Evolutionary conservation across 1,140 invertebrate genomes (phyloP).

Genomic region (Drosophila teissieri): DNA sequence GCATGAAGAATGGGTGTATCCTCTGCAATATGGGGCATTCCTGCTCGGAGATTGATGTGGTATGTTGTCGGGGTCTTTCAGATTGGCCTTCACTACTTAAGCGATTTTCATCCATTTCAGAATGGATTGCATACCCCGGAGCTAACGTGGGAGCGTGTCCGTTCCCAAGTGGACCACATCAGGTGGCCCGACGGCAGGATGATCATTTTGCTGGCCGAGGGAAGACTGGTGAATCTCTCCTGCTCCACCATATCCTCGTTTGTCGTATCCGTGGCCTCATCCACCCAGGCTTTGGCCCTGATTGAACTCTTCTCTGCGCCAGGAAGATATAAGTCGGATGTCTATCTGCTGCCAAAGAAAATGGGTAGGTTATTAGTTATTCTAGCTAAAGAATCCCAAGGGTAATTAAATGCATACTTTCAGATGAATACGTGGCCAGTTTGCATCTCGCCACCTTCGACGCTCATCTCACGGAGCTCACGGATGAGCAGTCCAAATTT

Average conservation of each 20-base stretch:
- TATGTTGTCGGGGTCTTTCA: slow-evolving; percentile 84
- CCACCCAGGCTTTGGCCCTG: slow-evolving; percentile 96
- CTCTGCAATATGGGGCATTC: slow-evolving; percentile 99
- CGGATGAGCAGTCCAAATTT: slow-evolving; percentile 98
- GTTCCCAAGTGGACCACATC: slow-evolving; percentile 98
- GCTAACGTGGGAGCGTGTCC: slow-evolving; percentile 97
- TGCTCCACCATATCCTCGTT: slow-evolving; percentile 98
- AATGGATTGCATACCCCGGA: slow-evolving; percentile 97
- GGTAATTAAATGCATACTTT: neutral
- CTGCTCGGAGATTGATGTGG: slow-evolving; percentile 98
- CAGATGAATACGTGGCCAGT: slow-evolving; percentile 78
- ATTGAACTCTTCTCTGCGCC: slow-evolving; percentile 97
- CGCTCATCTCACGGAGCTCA: slow-evolving; percentile 97
- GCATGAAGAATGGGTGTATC: slow-evolving; percentile 98
- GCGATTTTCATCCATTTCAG: slow-evolving; percentile 85
- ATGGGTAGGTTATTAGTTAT: slow-evolving; percentile 89
- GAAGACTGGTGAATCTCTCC: slow-evolving; percentile 96
- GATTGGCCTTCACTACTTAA: neutral
- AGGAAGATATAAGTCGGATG: slow-evolving; percentile 97
- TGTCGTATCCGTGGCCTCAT: slow-evolving; percentile 97
- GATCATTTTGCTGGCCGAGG: slow-evolving; percentile 96
- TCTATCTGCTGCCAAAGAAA: slow-evolving; percentile 98
- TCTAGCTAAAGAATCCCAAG: slow-evolving; percentile 37
- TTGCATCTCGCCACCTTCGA: slow-evolving; percentile 98
- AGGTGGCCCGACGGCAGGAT: slow-evolving; percentile 97